Evolutionary conservation across 2,888 invertebrate genomes (phyloP).

Genomic region (Flexamia atlantica): DNA sequence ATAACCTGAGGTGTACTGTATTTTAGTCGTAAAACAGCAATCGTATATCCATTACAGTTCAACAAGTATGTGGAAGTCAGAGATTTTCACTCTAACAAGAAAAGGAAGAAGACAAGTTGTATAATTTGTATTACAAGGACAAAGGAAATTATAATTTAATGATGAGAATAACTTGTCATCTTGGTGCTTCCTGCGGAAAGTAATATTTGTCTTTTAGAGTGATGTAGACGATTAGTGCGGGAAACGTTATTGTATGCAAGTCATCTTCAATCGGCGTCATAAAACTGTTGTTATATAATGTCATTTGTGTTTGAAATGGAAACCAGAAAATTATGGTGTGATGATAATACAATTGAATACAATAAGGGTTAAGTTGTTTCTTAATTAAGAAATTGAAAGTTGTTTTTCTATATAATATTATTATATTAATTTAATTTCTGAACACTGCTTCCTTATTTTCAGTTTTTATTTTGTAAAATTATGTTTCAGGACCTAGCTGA

Average conservation of each 20-base stretch:
- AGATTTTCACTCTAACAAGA: too few species aligned
- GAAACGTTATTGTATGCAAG: conserved; percentile 25
- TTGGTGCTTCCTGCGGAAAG: conserved; percentile 14
- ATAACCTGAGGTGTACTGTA: too few species aligned
- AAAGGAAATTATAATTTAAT: neutral
- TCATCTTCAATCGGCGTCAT: neutral
- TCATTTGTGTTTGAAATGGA: too few species aligned
- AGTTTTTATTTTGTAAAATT: conserved; percentile 29
- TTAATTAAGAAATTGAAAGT: too few species aligned
- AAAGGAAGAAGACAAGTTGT: too few species aligned
- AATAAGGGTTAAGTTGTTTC: too few species aligned
- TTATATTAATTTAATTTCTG: neutral
- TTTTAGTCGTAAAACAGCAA: too few species aligned
- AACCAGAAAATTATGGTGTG: too few species aligned
- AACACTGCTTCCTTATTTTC: neutral
- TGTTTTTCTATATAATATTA: too few species aligned
- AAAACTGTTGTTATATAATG: neutral
- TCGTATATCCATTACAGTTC: too few species aligned
- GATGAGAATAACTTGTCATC: conserved; percentile 18
- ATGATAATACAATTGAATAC: too few species aligned
- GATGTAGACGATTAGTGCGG: neutral
- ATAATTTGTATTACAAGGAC: neutral
- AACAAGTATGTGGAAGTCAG: too few species aligned
- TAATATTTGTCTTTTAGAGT: neutral
- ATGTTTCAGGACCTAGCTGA: conserved; percentile 21